Conservation (phyloP, 2,888 invertebrate species). For the Lasioglossum calceatum region DNA sequence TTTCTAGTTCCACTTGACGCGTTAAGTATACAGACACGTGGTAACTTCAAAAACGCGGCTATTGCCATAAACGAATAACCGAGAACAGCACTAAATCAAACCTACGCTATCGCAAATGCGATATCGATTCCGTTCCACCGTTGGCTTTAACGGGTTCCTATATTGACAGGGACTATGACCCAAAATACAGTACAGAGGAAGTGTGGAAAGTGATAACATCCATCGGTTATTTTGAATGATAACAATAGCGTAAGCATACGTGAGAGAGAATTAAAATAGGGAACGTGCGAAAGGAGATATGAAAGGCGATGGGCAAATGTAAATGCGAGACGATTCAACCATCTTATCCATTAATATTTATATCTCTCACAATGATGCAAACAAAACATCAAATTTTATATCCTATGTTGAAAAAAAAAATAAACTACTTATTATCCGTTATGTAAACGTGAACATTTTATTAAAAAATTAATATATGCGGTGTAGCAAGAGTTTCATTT, state of each 20-base stretch:
- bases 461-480: not conserved
- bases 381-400: not conserved
- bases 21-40: not conserved
- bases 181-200: conserved; percentile 29
- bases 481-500: too few relatives aligned
- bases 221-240: not conserved
- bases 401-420: not conserved
- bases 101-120: conserved; percentile 48
- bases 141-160: conserved; percentile 27
- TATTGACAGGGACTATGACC: conserved; percentile 22
- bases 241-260: conserved; percentile 16
- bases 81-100: conserved; percentile 51
- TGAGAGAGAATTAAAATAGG: not conserved
- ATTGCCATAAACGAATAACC: conserved; percentile 23
- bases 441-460: not conserved
- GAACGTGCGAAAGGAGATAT: conserved; percentile 10
- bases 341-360: not conserved
- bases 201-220: conserved; percentile 18
- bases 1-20: not conserved
- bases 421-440: not conserved
- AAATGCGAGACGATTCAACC: not conserved
- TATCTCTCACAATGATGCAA: not conserved
- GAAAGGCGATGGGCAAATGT: not conserved
- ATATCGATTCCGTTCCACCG: conserved; percentile 48
- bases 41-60: not conserved